phyloP scores from a whole-genome alignment of 2,888 invertebrate genomes.

The Hoplodrina blanda region DNA sequence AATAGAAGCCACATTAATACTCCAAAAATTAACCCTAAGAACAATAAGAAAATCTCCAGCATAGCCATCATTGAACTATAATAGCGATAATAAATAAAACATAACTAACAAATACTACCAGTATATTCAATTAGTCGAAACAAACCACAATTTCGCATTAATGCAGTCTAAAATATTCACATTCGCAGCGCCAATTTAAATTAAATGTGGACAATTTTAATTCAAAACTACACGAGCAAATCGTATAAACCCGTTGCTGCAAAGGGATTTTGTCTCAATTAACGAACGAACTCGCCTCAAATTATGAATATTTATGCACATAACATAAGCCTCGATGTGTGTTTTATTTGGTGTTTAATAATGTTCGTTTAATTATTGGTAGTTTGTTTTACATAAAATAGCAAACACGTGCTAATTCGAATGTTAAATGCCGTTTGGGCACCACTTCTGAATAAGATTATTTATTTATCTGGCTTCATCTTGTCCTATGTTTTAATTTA shows the following conservation, averaged over 20 bases:
- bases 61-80: constrained; percentile 12
- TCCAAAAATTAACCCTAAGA: no score
- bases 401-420: background rate
- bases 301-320: constrained; percentile 60
- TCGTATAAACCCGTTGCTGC: constrained; percentile 47
- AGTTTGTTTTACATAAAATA: constrained; percentile 6
- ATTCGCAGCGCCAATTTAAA: constrained; percentile 42
- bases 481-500: no score
- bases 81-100: constrained; percentile 1
- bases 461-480: no score
- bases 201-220: constrained; percentile 65
- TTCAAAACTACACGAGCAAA: constrained; percentile 63
- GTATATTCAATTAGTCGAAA: constrained; percentile 40
- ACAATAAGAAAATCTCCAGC: no score
- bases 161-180: constrained; percentile 45
- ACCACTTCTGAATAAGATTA: background rate
- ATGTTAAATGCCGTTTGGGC: background rate
- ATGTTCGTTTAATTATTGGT: constrained; percentile 16
- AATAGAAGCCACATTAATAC: no score
- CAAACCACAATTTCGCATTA: constrained; percentile 40
- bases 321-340: constrained; percentile 45
- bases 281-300: constrained; percentile 63
- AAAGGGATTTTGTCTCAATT: constrained; percentile 76
- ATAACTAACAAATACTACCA: background rate
- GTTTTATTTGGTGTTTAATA: constrained; percentile 40